Percentiles rank a stretch among this genome's conserved stretches.
Conservation (phyloP, 2,113 vertebrate species). For the Microtus montanus region DNA sequence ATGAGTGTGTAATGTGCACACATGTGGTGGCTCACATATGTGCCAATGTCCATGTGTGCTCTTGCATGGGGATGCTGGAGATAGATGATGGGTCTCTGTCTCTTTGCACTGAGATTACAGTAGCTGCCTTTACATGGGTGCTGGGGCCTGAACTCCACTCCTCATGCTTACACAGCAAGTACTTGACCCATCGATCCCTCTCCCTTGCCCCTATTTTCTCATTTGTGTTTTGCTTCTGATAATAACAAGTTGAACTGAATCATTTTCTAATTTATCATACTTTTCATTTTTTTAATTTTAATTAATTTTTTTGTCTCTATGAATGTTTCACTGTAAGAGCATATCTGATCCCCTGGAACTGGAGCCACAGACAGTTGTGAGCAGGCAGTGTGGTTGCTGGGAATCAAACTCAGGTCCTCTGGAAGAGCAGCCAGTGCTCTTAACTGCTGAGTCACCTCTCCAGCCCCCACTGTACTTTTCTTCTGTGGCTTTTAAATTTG, state of each 20-base stretch:
- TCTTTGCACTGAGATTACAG: background rate
- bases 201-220: background rate
- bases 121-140: background rate
- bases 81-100: background rate
- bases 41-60: background rate
- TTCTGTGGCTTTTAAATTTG: slow-evolving; percentile 25
- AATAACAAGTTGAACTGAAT: background rate
- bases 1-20: background rate
- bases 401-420: background rate
- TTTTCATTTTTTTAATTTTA: background rate
- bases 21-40: background rate
- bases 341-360: background rate
- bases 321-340: background rate
- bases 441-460: background rate
- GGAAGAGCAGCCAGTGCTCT: background rate
- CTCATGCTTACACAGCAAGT: background rate
- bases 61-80: too few species aligned
- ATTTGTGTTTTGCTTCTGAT: background rate
- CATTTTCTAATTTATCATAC: background rate
- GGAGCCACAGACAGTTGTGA: background rate
- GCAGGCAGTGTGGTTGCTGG: background rate
- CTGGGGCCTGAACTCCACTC: background rate
- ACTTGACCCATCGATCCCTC: background rate
- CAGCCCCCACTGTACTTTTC: background rate
- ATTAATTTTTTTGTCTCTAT: background rate